Base-by-base conservation (phyloP, 2,888 invertebrate species). In the Anticlea derivata region DNA sequence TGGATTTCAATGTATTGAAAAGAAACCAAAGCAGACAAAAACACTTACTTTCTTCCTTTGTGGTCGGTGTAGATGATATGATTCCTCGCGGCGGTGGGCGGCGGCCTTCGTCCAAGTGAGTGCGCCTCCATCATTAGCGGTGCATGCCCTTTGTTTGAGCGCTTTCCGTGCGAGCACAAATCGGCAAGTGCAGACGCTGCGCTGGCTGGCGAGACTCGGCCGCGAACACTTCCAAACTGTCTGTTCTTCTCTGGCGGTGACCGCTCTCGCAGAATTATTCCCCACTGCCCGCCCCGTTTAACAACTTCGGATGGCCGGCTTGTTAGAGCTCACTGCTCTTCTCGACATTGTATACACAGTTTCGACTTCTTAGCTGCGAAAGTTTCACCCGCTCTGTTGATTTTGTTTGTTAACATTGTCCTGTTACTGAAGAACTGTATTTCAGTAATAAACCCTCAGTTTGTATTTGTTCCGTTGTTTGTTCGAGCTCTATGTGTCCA, bases 61-160 rank as follows among this genome's bases (percentile, higher is more conserved):
- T 91, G 91, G 58, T 91, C 91, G 26, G 91, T 91, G 68, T 91
- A 91, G 65, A 91, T 85, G 59, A 91, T 91, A 61, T 91, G 91
- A 63, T 90, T 91, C 44, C 91, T 81, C 1, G 84, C 80, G n/a
- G 88, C 77, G 1, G 88, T 77, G 1, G 86, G 86, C 20, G 80
- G 71, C 52, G 83, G 86, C 34, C 84, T 69, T 43, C 83, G 75
- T 50, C 77, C 81, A 52, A 87, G 62, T 33, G 86, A 80, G 55
- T 83, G 82, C 26, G 85, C 61, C 60, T 89, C 90, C 86, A 90
- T 89, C 66, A 64, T 68, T 64, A 65, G 61, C 55, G 57, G 43
- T 39, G 55, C 71, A 67, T 70, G 55, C 66, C 51, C 61, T 50
- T 49, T 55, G 55, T 54, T 51, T 41, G 46, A 46, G 46, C 38